phyloP scores from a whole-genome alignment of 1,140 invertebrate species.

The Penaeus vannamei region DNA sequence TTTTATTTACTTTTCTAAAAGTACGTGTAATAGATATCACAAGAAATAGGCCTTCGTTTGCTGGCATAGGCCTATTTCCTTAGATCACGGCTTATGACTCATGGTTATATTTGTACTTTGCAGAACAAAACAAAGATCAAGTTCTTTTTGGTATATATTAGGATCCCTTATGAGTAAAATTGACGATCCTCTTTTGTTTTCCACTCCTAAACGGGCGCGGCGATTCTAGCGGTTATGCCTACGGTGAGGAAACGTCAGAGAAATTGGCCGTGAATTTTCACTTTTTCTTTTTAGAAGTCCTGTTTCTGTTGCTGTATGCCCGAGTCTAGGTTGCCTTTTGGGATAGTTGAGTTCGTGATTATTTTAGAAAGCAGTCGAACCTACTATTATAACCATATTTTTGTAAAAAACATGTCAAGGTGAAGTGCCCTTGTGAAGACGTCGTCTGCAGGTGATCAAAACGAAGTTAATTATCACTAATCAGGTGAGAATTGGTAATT shows the following conservation, averaged over 20 bases:
- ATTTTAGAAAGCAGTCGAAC: not conserved
- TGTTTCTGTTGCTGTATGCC: slow-evolving; percentile 50
- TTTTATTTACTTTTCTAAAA: too few species aligned
- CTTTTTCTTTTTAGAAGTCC: slow-evolving; percentile 46
- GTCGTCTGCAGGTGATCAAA: too few species aligned
- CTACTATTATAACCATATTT: not conserved
- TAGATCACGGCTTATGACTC: too few species aligned
- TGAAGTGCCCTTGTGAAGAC: too few species aligned
- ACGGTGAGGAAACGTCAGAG: slow-evolving; percentile 64
- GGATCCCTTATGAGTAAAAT: not conserved
- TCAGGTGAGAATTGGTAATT: too few species aligned
- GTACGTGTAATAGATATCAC: too few species aligned
- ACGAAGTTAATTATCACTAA: too few species aligned
- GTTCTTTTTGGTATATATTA: not conserved
- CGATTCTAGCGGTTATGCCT: not conserved
- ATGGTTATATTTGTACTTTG: too few species aligned
- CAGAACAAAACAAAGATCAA: not conserved
- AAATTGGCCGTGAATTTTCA: slow-evolving; percentile 49
- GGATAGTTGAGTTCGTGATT: not conserved
- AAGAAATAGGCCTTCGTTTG: too few species aligned
- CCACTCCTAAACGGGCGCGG: not conserved
- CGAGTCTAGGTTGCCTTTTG: slow-evolving; percentile 56
- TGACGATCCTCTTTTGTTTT: not conserved
- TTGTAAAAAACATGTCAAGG: too few species aligned
- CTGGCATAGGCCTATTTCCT: too few species aligned